These are phyloP conservation scores for Tipula helvola DNA, from an alignment of 2,888 invertebrate genomes.

Conservation along the genomic window DNA sequence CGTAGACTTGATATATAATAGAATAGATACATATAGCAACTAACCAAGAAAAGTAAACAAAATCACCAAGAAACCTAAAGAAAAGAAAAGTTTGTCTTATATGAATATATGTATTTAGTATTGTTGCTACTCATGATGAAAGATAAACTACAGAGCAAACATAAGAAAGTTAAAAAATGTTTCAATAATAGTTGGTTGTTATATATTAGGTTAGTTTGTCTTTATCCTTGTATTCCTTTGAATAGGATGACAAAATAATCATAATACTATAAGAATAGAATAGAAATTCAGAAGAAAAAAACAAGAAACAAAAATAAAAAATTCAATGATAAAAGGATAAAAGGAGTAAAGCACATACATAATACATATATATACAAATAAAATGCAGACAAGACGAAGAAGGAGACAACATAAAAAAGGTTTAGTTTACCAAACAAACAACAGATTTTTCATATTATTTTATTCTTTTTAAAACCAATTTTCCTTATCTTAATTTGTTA, in stretches of 20 bases:
- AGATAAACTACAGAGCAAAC: background rate
- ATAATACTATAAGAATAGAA: background rate
- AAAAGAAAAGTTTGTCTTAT: background rate
- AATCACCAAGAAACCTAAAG: background rate
- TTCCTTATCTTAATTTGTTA: slow-evolving; percentile 7
- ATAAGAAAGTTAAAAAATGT: background rate
- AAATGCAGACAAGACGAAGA: background rate
- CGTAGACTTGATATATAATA: background rate
- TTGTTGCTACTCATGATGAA: background rate
- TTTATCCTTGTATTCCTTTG: background rate
- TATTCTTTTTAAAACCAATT: slow-evolving; percentile 5
- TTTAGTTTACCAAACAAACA: slow-evolving; percentile 7
- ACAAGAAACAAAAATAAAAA: too few species aligned
- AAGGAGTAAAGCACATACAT: background rate
- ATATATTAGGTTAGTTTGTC: background rate
- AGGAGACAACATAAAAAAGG: background rate
- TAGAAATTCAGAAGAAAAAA: background rate
- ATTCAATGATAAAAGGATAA: background rate
- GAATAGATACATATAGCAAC: background rate
- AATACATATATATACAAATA: background rate
- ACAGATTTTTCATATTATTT: slow-evolving; percentile 9
- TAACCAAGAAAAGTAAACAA: background rate
- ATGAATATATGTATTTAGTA: background rate
- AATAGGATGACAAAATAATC: background rate
- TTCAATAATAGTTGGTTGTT: background rate